Percentiles rank a stretch among this genome's conserved stretches.
phyloP scores from a whole-genome alignment of 2,113 vertebrate genomes.

The Lucifuga dentata region DNA sequence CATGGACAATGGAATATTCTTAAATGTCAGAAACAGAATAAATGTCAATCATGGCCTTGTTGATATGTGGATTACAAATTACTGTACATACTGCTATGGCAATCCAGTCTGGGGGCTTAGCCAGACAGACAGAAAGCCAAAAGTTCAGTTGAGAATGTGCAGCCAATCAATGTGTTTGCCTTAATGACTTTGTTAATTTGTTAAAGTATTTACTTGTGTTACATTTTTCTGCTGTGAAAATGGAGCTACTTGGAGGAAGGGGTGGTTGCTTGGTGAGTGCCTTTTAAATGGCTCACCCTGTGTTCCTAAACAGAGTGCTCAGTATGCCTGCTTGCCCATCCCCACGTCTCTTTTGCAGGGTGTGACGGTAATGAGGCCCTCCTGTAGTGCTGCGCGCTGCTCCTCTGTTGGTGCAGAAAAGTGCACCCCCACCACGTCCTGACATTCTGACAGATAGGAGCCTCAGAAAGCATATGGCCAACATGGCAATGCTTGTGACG shows the following conservation, averaged over 20 bases:
- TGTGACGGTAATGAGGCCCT: slow-evolving; percentile 75
- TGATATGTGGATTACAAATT: slow-evolving; percentile 44
- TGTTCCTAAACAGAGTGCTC: slow-evolving; percentile 71
- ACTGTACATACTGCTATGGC: slow-evolving; percentile 32
- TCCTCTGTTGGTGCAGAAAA: slow-evolving; percentile 71
- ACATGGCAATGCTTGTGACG: slow-evolving; percentile 61
- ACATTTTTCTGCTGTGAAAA: slow-evolving; percentile 72
- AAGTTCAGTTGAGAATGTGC: slow-evolving; percentile 66
- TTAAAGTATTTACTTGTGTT: slow-evolving; percentile 65
- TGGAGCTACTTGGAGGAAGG: slow-evolving; percentile 47
- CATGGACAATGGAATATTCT: slow-evolving; percentile 29
- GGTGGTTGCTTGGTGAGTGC: slow-evolving; percentile 60
- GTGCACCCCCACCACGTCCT: slow-evolving; percentile 74
- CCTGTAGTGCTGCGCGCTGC: slow-evolving; percentile 69
- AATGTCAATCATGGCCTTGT: slow-evolving; percentile 67
- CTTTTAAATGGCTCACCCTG: slow-evolving; percentile 77
- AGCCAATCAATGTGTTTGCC: slow-evolving; percentile 72
- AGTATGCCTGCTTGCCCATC: slow-evolving; percentile 61
- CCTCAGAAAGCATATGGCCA: slow-evolving; percentile 77
- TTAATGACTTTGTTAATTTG: slow-evolving; percentile 80
- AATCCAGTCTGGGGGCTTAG: slow-evolving; percentile 42
- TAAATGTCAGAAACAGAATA: slow-evolving; percentile 60
- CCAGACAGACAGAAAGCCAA: slow-evolving; percentile 56
- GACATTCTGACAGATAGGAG: slow-evolving; percentile 81
- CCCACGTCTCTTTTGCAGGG: slow-evolving; percentile 57